Base-by-base conservation (phyloP, 2,888 invertebrate genomes). In the Drosophila imparisetae region DNA sequence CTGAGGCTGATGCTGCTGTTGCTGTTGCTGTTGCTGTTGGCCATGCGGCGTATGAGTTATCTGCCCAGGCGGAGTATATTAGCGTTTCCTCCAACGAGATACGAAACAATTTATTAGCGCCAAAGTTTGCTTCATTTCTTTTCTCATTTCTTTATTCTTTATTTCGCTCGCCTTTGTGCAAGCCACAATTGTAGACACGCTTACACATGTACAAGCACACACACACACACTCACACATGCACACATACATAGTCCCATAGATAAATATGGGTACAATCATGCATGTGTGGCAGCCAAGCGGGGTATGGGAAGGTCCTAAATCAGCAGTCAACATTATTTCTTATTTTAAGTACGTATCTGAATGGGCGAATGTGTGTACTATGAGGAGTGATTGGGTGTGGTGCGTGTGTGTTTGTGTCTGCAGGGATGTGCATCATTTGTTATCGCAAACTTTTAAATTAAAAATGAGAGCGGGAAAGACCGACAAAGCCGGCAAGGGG, bases 391-490 rank as follows among this genome's bases (percentile, higher is more conserved):
- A 21, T 21, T 24, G 45, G 21, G 42, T 61, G 64, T 7, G 48
- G 64, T 7, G 48, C 36, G 58, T 48, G 58, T 38, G 68, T 68
- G 58, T 67, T 49, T 55, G 61, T 53, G 53, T 53, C 21, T 48
- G n/a, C 36, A 34, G 63, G 88, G 78, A 75, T 87, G 88, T 81
- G 79, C 91, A 80, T 90, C 88, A 88, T 88, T 88, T 90, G 88
- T 88, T 88, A 88, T 90, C 90, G 80, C 91, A 85, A 90, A 88
- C 91, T 88, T 88, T 88, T 80, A 88, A 90, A 90, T 88, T 89
- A 88, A 87, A 83, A 90, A 70, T 66, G 80, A 54, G 61, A 67
- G 67, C 72, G 38, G 42, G 49, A 60, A 75, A 52, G 34, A 48
- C 60, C 54, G 24, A n/a, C 29, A 36, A 63, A 66, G 69, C 52